phyloP scores from a whole-genome alignment of 2,797 vertebrate species.

The Staurois parvus region DNA sequence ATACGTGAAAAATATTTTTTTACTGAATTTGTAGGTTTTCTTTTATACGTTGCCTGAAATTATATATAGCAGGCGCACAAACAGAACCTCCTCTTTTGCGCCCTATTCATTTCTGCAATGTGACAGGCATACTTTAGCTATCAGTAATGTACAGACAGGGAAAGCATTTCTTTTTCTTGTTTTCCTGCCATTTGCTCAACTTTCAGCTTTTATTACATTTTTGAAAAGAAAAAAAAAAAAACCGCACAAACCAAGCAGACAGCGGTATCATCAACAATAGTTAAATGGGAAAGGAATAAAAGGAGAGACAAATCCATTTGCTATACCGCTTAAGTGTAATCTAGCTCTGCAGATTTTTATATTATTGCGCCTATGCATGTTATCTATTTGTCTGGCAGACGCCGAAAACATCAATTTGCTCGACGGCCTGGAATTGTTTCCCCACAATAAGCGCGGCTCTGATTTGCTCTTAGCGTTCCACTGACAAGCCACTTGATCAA shows the following conservation, averaged over 20 bases:
- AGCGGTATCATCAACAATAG: background rate
- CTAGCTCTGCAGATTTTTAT: background rate
- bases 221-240: background rate
- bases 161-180: no score
- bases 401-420: constrained; percentile 29
- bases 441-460: constrained; percentile 23
- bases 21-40: no score
- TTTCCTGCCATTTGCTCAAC: background rate
- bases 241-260: background rate
- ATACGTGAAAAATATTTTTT: no score
- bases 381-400: constrained; percentile 25
- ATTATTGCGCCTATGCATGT: constrained; percentile 5
- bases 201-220: background rate
- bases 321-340: background rate
- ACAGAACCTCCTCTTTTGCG: no score
- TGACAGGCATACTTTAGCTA: no score
- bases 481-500: constrained; percentile 44
- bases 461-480: constrained; percentile 11
- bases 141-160: no score
- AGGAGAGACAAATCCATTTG: background rate
- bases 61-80: no score
- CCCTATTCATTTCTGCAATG: no score
- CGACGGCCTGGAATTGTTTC: constrained; percentile 36
- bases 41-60: no score
- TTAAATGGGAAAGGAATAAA: background rate